A percentile compares a stretch with the other conserved stretches of the same genome.
Evolutionary conservation across 1,140 invertebrate species (phyloP).

Genomic region (Melitaea cinxia): DNA sequence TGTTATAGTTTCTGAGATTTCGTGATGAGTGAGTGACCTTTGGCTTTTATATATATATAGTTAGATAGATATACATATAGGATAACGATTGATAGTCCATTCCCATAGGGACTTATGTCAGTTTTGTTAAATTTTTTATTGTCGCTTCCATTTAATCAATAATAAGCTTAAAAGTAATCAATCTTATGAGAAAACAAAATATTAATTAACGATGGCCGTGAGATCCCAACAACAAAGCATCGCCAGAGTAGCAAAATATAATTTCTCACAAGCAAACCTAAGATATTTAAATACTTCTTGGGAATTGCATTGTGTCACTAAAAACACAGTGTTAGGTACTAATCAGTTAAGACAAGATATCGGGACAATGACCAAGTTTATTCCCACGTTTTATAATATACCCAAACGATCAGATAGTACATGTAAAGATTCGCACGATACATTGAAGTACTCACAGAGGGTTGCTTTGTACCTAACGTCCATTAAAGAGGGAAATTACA

Average conservation of each 20-base stretch:
- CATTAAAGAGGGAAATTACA: not conserved
- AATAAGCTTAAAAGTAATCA: slow-evolving; percentile 55
- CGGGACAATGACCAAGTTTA: slow-evolving; percentile 65
- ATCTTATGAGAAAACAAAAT: slow-evolving; percentile 62
- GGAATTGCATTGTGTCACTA: slow-evolving; percentile 62
- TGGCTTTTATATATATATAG: too few species aligned
- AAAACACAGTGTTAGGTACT: slow-evolving; percentile 61
- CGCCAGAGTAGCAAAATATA: slow-evolving; percentile 47
- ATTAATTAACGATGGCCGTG: slow-evolving; percentile 59
- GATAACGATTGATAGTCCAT: too few species aligned
- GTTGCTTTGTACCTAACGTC: slow-evolving; percentile 4
- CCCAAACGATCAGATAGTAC: slow-evolving; percentile 20
- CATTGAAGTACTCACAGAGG: slow-evolving; percentile 3
- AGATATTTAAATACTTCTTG: slow-evolving; percentile 52
- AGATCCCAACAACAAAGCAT: slow-evolving; percentile 63
- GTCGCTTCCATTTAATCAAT: slow-evolving; percentile 28
- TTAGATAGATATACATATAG: too few species aligned
- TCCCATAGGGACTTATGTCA: too few species aligned
- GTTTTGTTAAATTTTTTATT: not conserved
- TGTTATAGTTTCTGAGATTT: too few species aligned
- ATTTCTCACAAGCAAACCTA: slow-evolving; percentile 57
- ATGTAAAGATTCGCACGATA: slow-evolving; percentile 37
- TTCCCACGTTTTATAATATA: slow-evolving; percentile 55
- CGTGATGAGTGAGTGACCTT: too few species aligned
- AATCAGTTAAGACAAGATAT: slow-evolving; percentile 64